These are phyloP conservation scores for Etheostoma spectabile DNA, from an alignment of 2,113 vertebrate genomes.

Conservation along the genomic window DNA sequence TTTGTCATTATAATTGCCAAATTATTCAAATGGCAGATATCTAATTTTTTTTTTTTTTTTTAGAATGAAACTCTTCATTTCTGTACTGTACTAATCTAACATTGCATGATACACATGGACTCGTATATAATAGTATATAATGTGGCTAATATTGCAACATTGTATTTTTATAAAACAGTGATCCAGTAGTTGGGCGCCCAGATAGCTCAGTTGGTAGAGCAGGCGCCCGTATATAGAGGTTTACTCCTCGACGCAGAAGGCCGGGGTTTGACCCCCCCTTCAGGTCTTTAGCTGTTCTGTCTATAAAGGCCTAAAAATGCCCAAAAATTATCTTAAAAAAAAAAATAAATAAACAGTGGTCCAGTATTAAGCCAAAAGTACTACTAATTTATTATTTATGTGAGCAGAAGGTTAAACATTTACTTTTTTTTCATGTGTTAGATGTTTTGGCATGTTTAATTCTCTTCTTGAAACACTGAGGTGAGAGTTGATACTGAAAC, in stretches of 20 bases:
- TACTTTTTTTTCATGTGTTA: constrained; percentile 1
- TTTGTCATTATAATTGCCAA: not conserved
- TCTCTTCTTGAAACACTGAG: constrained; percentile 49
- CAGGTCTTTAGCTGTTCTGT: too few species aligned
- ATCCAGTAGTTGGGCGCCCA: not conserved
- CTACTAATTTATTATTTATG: constrained; percentile 13
- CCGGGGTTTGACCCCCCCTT: too few species aligned
- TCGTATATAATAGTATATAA: constrained; percentile 22
- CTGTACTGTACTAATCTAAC: constrained; percentile 41
- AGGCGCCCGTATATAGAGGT: too few species aligned
- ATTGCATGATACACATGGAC: constrained; percentile 27
- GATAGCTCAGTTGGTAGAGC: too few species aligned
- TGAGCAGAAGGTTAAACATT: not conserved
- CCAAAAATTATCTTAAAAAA: too few species aligned
- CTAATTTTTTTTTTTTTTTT: not conserved
- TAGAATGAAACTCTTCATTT: constrained; percentile 48
- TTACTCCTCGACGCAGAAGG: too few species aligned
- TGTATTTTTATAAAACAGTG: constrained; percentile 32
- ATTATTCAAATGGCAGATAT: constrained; percentile 3
- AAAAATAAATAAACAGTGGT: constrained; percentile 13
- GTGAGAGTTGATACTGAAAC: constrained; percentile 41
- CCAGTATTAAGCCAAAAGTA: constrained; percentile 13
- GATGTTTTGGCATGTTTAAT: constrained; percentile 18
- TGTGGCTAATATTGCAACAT: constrained; percentile 32
- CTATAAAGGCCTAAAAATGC: too few species aligned